Conservation (phyloP, 2,797 vertebrate species). For the Allochrocebus solatus region DNA sequence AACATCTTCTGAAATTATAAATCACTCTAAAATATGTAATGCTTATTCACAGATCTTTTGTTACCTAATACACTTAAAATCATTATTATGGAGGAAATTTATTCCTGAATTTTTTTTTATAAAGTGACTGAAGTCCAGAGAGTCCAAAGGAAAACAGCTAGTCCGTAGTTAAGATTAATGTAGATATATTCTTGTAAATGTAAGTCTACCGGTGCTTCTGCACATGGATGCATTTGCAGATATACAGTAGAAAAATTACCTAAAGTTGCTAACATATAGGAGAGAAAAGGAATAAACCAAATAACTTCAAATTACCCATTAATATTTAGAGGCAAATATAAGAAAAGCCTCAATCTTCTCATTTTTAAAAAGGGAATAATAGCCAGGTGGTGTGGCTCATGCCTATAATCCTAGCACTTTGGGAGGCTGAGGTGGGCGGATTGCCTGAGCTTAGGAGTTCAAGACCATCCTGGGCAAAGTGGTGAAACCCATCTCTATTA, state of each 20-base stretch:
- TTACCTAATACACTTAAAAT: neutral
- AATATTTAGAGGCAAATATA: neutral
- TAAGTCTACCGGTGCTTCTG: neutral
- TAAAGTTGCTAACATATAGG: neutral
- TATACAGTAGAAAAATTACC: neutral
- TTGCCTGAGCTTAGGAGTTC: neutral
- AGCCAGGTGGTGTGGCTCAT: neutral
- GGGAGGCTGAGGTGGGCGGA: neutral
- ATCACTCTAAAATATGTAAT: neutral
- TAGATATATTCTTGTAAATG: neutral
- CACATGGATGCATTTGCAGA: neutral
- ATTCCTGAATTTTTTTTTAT: neutral
- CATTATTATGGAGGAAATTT: neutral
- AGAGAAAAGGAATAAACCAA: neutral
- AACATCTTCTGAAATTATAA: neutral
- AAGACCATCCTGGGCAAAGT: neutral
- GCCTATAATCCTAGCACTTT: neutral
- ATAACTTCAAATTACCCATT: neutral
- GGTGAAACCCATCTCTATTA: neutral
- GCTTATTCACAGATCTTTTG: neutral
- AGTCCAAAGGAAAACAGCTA: neutral
- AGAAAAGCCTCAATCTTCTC: constrained; percentile 25
- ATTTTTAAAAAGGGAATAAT: neutral
- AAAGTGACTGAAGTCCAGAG: neutral
- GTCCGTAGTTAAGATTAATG: neutral